These are phyloP conservation scores for Bruchidius siliquastri DNA, from an alignment of 2,888 invertebrate genomes.

Conservation along the genomic window DNA sequence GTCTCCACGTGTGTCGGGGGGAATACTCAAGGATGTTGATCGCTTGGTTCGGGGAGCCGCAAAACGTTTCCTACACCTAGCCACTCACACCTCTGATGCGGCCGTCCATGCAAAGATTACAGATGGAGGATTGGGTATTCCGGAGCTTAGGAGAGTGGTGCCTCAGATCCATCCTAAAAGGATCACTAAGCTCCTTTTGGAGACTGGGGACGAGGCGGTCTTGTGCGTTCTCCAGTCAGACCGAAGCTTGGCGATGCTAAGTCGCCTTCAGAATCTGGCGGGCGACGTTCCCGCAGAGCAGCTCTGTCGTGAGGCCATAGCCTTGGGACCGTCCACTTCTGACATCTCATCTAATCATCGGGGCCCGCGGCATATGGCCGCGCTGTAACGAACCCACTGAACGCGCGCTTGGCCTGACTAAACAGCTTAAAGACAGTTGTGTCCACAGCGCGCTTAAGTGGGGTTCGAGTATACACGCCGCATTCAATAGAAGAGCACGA, in stretches of 20 bases:
- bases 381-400: conserved; percentile 14
- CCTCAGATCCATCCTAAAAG: conserved; percentile 8
- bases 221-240: conserved; percentile 10
- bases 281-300: conserved; percentile 9
- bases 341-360: conserved; percentile 20
- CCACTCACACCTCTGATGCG: conserved; percentile 40
- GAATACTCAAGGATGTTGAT: conserved; percentile 10
- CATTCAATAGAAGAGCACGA: no score
- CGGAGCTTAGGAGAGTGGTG: conserved; percentile 15
- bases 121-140: conserved; percentile 30
- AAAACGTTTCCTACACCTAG: conserved; percentile 48
- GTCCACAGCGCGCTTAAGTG: no score
- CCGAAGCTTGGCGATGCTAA: not conserved
- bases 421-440: no score
- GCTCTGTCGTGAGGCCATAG: conserved; percentile 1
- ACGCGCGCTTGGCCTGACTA: no score
- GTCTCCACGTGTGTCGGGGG: conserved; percentile 23
- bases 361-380: conserved; percentile 28
- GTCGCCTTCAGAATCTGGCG: conserved; percentile 6
- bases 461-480: no score
- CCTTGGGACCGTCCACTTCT: not conserved
- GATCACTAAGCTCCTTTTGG: conserved; percentile 7
- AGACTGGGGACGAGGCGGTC: conserved; percentile 11
- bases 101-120: conserved; percentile 24
- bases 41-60: conserved; percentile 11